Conservation (phyloP, 1,140 invertebrate genomes). For the Nasonia vitripennis region DNA sequence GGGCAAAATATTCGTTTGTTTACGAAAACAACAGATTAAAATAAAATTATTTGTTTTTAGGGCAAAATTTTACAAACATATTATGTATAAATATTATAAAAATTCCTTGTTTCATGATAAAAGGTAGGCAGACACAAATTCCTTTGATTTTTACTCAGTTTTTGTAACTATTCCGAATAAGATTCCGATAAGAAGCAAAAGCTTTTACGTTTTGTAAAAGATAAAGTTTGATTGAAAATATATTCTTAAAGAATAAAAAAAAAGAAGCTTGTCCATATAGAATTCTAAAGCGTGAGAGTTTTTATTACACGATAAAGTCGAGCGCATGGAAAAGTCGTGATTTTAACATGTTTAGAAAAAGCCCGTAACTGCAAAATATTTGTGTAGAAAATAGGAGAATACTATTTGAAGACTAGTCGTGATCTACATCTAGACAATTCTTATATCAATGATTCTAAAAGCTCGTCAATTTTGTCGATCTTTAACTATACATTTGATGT, state of each 20-base stretch:
- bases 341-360: slow-evolving; percentile 22
- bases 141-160: neutral
- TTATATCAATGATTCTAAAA: neutral
- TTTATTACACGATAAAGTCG: neutral
- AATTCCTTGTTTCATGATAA: neutral
- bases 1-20: no score
- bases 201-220: neutral
- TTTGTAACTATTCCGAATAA: no score
- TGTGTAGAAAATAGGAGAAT: slow-evolving; percentile 57
- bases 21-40: neutral
- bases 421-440: slow-evolving; percentile 53
- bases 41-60: neutral
- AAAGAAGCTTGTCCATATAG: neutral
- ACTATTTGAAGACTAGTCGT: slow-evolving; percentile 63
- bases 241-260: neutral
- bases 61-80: neutral
- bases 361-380: slow-evolving; percentile 39
- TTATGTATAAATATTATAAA: slow-evolving; percentile 16
- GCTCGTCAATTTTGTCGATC: neutral
- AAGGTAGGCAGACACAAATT: no score
- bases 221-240: no score
- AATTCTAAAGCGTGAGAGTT: neutral
- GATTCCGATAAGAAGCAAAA: neutral
- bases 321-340: neutral
- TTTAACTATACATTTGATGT: neutral